Evolutionary conservation across 2,113 vertebrate genomes (phyloP).

Genomic region (Falco punctatus): DNA sequence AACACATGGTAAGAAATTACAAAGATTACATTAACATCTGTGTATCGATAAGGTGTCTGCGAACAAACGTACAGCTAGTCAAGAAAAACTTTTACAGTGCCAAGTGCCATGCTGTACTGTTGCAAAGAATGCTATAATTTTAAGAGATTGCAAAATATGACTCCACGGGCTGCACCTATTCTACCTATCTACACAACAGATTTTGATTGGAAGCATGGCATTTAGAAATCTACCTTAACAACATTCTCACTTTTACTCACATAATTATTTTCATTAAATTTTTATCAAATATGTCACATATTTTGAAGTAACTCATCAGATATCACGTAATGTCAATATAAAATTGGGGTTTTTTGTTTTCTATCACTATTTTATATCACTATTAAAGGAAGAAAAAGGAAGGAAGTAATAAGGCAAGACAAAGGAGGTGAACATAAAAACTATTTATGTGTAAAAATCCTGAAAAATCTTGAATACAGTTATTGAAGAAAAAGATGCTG

Average conservation of each 20-base stretch:
- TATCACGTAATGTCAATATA: background rate
- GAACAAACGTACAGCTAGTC: background rate
- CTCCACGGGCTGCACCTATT: background rate
- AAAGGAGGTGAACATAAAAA: background rate
- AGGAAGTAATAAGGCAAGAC: background rate
- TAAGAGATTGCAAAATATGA: background rate
- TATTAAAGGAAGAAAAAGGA: background rate
- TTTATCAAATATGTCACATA: background rate
- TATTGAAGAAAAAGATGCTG: background rate
- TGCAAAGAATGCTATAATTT: background rate
- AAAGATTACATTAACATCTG: background rate
- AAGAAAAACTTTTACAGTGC: background rate
- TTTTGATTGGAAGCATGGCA: background rate
- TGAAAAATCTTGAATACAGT: background rate
- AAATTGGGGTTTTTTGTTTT: background rate
- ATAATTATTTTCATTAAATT: background rate
- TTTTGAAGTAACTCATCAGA: background rate
- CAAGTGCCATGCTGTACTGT: background rate
- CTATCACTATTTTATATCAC: background rate
- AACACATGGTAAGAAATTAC: background rate
- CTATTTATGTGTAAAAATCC: background rate
- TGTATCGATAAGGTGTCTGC: background rate
- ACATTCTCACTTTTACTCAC: background rate
- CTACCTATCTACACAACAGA: background rate
- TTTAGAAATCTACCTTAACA: background rate